phyloP scores from a whole-genome alignment of 2,113 vertebrate genomes.

The Eubucco bourcierii region DNA sequence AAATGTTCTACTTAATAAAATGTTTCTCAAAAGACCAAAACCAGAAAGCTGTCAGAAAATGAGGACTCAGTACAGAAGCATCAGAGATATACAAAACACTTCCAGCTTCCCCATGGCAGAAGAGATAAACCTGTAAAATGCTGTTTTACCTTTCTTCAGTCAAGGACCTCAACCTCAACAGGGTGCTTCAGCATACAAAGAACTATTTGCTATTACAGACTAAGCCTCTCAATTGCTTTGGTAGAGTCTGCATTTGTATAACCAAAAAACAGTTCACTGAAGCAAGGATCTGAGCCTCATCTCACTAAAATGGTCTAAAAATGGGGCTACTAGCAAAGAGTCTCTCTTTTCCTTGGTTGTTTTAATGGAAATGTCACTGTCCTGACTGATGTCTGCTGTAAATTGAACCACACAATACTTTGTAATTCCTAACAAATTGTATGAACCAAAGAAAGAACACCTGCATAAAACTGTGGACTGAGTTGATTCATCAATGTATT shows the following conservation, averaged over 20 bases:
- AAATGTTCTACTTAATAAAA: not conserved
- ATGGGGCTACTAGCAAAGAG: not conserved
- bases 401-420: not conserved
- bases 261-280: not conserved
- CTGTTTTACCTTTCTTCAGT: not conserved
- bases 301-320: not conserved
- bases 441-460: not conserved
- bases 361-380: not conserved
- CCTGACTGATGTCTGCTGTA: not conserved
- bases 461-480: not conserved
- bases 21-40: not conserved
- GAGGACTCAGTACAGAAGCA: not conserved
- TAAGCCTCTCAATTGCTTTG: not conserved
- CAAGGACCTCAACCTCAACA: not conserved
- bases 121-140: not conserved
- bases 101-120: not conserved
- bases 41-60: not conserved
- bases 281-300: not conserved
- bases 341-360: not conserved
- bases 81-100: not conserved
- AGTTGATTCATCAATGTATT: not conserved
- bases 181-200: not conserved
- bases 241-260: not conserved
- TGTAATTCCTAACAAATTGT: fast-evolving
- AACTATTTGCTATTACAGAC: not conserved